Conservation (phyloP, 2,797 vertebrate genomes). For the Lacerta bilineata region DNA sequence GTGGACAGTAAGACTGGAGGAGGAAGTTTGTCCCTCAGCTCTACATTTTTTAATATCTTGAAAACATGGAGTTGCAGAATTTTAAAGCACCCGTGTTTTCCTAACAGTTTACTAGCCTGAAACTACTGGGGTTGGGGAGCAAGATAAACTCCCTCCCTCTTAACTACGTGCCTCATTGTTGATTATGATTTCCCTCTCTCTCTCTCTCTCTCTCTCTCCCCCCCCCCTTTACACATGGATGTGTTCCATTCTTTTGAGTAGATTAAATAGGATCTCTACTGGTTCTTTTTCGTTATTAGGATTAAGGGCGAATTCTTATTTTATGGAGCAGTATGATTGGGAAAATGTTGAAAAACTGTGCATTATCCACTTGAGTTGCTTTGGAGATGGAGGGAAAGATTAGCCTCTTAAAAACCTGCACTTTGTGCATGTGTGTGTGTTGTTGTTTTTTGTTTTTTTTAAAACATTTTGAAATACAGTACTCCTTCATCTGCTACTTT, state of each 20-base stretch:
- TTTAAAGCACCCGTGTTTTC: neutral
- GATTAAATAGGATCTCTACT: neutral
- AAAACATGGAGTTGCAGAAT: neutral
- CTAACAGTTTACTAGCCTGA: neutral
- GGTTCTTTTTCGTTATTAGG: neutral
- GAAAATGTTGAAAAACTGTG: neutral
- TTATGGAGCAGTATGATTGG: neutral
- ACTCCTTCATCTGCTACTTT: neutral
- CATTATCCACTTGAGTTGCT: neutral
- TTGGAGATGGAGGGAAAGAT: conserved; percentile 9
- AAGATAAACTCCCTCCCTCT: neutral
- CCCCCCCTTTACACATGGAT: neutral
- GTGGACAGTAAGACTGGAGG: neutral
- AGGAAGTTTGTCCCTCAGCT: neutral
- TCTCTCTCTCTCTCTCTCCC: neutral
- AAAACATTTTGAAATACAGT: too few species aligned
- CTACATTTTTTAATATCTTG: neutral
- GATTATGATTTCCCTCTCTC: neutral
- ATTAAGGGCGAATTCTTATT: neutral
- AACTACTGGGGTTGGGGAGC: neutral
- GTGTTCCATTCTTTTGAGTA: neutral
- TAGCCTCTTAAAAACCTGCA: neutral
- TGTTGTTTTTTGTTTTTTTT: neutral
- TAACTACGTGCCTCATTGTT: neutral
- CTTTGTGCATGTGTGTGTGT: conserved; percentile 23